Percentiles rank a stretch among this genome's conserved stretches.
phyloP scores from a whole-genome alignment of 2,888 invertebrate species.

The Chorisops tibialis region DNA sequence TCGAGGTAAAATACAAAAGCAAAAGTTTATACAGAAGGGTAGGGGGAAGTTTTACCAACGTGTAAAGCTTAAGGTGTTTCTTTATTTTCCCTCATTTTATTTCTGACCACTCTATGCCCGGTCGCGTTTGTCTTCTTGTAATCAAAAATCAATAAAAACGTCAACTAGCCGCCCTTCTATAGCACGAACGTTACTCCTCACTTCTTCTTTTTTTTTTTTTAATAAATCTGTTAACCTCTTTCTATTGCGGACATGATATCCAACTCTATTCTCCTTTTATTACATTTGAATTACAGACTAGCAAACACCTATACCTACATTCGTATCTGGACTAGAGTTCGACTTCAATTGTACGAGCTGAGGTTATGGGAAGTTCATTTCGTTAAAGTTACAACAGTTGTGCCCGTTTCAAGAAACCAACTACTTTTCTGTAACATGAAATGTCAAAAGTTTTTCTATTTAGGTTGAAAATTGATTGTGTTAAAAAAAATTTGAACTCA shows the following conservation, averaged over 20 bases:
- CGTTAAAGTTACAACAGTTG: background rate
- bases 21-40: background rate
- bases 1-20: background rate
- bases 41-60: background rate
- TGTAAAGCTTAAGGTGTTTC: too few relatives aligned
- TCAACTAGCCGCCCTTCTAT: slow-evolving; percentile 15
- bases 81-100: background rate
- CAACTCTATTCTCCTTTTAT: background rate
- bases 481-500: too few relatives aligned
- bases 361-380: too few relatives aligned
- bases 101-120: background rate
- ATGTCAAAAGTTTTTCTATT: slow-evolving; percentile 21
- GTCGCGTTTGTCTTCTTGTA: slow-evolving; percentile 5
- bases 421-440: slow-evolving; percentile 14
- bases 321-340: too few relatives aligned
- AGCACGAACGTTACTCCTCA: slow-evolving; percentile 6
- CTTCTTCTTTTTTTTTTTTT: too few relatives aligned
- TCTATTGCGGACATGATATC: background rate
- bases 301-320: too few relatives aligned
- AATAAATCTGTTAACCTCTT: background rate
- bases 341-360: too few relatives aligned
- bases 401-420: too few relatives aligned
- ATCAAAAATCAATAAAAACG: slow-evolving; percentile 28
- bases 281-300: too few relatives aligned
- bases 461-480: background rate